Evolutionary conservation across 2,113 vertebrate genomes (phyloP).

Genomic region (Lathamus discolor): DNA sequence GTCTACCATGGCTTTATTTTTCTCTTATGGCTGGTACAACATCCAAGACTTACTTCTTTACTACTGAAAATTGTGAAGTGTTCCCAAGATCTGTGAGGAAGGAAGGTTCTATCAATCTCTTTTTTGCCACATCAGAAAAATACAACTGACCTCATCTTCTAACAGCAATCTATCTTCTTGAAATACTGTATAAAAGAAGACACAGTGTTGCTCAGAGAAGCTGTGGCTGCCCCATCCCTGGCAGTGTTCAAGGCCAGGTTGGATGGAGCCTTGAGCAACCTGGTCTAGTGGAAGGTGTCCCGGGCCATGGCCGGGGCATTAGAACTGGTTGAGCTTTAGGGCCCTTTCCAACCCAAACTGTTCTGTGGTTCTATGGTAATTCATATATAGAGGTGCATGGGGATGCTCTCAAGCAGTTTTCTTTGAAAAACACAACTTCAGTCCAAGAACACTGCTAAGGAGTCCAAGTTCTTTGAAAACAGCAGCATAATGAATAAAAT

Average conservation of each 20-base stretch:
- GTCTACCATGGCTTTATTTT: neutral
- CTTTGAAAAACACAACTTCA: fast-evolving
- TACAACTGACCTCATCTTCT: neutral
- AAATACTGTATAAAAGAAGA: neutral
- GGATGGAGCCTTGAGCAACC: neutral
- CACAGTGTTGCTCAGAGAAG: neutral
- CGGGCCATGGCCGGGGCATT: neutral
- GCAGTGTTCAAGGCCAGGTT: neutral
- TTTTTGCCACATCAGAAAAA: neutral
- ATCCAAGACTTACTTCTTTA: neutral
- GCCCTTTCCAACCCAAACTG: neutral
- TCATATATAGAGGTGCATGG: neutral
- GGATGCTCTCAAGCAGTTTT: neutral
- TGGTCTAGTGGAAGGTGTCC: neutral
- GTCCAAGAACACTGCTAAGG: neutral
- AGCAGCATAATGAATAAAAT: neutral
- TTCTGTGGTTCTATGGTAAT: neutral
- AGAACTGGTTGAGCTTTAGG: neutral
- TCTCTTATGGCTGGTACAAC: neutral
- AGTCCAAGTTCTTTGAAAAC: neutral
- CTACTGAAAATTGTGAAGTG: neutral
- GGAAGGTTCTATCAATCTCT: neutral
- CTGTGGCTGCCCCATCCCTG: neutral
- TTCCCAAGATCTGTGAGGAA: neutral
- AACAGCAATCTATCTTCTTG: neutral